phyloP scores from a whole-genome alignment of 2,113 vertebrate genomes.

The Thalassoma bifasciatum region DNA sequence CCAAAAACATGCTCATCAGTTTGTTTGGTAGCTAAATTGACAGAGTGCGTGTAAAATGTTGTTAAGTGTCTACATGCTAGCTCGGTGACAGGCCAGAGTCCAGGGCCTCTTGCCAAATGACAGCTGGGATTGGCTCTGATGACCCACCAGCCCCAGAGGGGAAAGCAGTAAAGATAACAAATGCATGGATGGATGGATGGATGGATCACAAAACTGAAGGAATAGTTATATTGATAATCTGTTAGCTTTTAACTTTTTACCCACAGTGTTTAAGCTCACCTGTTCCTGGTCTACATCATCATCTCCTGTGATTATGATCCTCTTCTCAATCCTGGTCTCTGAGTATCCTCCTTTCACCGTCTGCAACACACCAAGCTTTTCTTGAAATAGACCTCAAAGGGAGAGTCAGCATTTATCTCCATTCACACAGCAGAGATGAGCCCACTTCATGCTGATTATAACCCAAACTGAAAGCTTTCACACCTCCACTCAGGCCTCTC shows the following conservation, averaged over 20 bases:
- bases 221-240: not conserved
- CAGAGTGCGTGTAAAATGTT: too few species aligned
- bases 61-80: too few species aligned
- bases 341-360: constrained; percentile 99
- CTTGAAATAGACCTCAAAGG: constrained; percentile 10
- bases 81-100: too few species aligned
- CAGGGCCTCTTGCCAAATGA: too few species aligned
- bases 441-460: not conserved
- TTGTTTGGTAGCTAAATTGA: too few species aligned
- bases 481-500: constrained; percentile 2
- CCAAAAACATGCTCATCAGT: too few species aligned
- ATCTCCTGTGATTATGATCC: constrained; percentile 99
- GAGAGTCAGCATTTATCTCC: not conserved
- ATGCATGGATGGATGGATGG: too few species aligned
- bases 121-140: too few species aligned
- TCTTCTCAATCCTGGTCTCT: constrained; percentile 98
- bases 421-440: not conserved
- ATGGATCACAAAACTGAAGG: too few species aligned
- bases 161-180: too few species aligned
- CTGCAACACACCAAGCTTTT: constrained; percentile 77
- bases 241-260: not conserved
- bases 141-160: too few species aligned
- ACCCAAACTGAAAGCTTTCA: not conserved
- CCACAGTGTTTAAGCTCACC: constrained; percentile 77
- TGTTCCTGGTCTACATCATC: constrained; percentile 99